Evolutionary conservation across 2,888 invertebrate species (phyloP).

Genomic region (Hemithea aestivaria): DNA sequence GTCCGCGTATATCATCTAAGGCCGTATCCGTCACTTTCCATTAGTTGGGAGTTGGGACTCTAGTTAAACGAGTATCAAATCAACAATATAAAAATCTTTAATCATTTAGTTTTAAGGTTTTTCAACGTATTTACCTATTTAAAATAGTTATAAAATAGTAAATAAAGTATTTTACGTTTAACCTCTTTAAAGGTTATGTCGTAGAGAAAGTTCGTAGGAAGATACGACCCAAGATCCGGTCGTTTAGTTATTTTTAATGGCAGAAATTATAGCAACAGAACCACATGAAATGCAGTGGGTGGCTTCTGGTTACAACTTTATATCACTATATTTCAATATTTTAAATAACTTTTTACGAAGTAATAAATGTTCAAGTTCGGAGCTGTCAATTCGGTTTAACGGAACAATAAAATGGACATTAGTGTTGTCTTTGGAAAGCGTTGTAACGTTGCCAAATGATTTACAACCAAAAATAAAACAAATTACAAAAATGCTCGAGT

Average conservation of each 20-base stretch:
- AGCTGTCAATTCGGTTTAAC: constrained; percentile 28
- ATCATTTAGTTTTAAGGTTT: no score
- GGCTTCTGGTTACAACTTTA: constrained; percentile 23
- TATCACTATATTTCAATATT: constrained; percentile 21
- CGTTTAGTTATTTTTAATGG: constrained; percentile 3
- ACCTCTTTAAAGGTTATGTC: background rate
- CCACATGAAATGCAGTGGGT: constrained; percentile 15
- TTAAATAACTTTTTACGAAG: constrained; percentile 22
- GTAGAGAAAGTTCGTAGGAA: background rate
- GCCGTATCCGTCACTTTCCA: no score
- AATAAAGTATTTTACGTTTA: no score
- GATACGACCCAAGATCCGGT: constrained; percentile 7
- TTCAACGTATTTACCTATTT: no score
- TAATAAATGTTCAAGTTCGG: constrained; percentile 20
- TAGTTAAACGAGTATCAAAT: no score
- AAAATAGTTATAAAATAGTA: no score
- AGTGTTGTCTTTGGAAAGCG: constrained; percentile 15
- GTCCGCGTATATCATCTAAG: no score
- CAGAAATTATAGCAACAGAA: constrained; percentile 9
- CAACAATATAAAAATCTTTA: no score
- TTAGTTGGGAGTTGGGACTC: no score
- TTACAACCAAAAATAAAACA: no score
- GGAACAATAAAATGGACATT: constrained; percentile 25
- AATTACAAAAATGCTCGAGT: no score
- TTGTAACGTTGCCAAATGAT: no score